Evolutionary conservation across 2,888 invertebrate genomes (phyloP).

Genomic region (Rhyacophila evoluta): DNA sequence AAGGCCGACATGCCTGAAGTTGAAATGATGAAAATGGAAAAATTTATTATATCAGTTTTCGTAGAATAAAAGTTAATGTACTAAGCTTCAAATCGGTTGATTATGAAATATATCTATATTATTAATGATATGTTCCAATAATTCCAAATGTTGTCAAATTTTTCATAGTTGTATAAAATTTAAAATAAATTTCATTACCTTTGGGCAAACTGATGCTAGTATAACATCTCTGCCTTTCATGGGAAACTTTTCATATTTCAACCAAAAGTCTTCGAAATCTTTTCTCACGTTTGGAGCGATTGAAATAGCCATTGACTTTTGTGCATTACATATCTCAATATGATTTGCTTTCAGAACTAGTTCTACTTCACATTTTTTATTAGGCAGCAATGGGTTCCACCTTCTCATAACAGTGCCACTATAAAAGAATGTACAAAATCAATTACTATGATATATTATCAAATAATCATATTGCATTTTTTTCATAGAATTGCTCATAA

Average conservation of each 20-base stretch:
- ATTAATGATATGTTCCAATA: too few species aligned
- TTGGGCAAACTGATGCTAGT: conserved; percentile 85
- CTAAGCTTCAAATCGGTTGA: too few species aligned
- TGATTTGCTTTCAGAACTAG: conserved; percentile 79
- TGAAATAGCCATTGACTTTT: conserved; percentile 64
- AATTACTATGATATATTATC: too few species aligned
- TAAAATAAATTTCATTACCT: conserved; percentile 61
- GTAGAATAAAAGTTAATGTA: too few species aligned
- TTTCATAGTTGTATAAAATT: background rate
- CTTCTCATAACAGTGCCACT: conserved; percentile 83
- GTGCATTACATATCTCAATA: conserved; percentile 74
- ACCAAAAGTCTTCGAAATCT: conserved; percentile 82
- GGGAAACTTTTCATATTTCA: conserved; percentile 72
- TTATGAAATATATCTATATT: too few species aligned
- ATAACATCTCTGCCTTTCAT: conserved; percentile 83
- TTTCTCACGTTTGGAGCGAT: conserved; percentile 76
- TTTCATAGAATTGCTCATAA: too few species aligned
- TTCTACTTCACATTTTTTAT: conserved; percentile 77
- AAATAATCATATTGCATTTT: too few species aligned
- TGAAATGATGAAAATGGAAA: too few species aligned
- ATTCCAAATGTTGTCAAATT: too few species aligned
- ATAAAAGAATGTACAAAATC: too few species aligned
- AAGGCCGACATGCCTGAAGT: too few species aligned
- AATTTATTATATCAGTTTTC: too few species aligned
- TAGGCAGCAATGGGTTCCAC: conserved; percentile 75